phyloP scores from a whole-genome alignment of 2,888 invertebrate species.

The Zelleria hepariella region DNA sequence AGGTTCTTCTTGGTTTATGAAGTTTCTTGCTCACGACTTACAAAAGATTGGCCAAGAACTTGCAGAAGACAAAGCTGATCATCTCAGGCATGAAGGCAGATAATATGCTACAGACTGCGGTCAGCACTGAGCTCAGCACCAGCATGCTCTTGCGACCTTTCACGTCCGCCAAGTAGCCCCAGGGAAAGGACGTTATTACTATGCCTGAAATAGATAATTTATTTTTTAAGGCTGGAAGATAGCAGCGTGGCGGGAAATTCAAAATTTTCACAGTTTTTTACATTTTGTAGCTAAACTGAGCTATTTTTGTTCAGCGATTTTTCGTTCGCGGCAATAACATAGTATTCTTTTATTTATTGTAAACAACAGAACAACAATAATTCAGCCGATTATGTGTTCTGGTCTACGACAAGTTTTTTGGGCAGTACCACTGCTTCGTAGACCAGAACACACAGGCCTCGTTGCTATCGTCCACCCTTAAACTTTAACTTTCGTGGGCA shows the following conservation, averaged over 20 bases:
- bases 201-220: slow-evolving; percentile 54
- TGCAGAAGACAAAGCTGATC: slow-evolving; percentile 71
- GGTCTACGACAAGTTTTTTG: too few relatives aligned
- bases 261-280: neutral
- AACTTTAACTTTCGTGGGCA: too few relatives aligned
- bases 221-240: neutral
- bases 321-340: too few relatives aligned
- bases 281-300: too few relatives aligned
- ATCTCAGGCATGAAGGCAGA: slow-evolving; percentile 75
- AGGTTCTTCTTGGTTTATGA: neutral
- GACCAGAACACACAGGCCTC: too few relatives aligned
- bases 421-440: too few relatives aligned
- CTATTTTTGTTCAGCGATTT: too few relatives aligned
- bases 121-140: slow-evolving; percentile 43
- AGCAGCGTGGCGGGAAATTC: neutral
- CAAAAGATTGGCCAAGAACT: slow-evolving; percentile 75
- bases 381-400: too few relatives aligned
- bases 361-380: too few relatives aligned
- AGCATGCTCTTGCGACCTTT: slow-evolving; percentile 75
- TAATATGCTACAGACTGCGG: slow-evolving; percentile 58
- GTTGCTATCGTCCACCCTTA: too few relatives aligned
- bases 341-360: too few relatives aligned
- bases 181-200: slow-evolving; percentile 80
- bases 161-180: slow-evolving; percentile 85
- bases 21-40: slow-evolving; percentile 19